These are phyloP conservation scores for Crypturellus undulatus DNA, from an alignment of 2,113 vertebrate species.

Conservation along the genomic window DNA sequence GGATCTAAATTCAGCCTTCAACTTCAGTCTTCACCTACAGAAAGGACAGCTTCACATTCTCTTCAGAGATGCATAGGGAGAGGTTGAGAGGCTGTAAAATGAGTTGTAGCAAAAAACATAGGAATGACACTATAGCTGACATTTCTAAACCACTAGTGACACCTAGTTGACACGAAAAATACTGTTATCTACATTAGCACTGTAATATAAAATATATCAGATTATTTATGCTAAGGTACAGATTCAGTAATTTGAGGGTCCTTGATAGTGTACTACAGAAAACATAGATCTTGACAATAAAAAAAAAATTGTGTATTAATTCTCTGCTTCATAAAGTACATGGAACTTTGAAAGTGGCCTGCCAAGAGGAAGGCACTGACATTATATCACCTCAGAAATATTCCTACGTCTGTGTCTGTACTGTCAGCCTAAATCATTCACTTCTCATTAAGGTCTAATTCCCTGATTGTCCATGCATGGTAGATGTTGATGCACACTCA, in stretches of 20 bases:
- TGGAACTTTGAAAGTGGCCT: background rate
- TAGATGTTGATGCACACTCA: background rate
- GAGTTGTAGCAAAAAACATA: background rate
- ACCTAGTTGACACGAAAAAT: slow-evolving; percentile 60
- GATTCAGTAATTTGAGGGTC: background rate
- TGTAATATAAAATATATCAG: background rate
- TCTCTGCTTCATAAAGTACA: background rate
- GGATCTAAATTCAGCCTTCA: background rate
- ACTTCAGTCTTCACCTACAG: background rate
- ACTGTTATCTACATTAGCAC: background rate
- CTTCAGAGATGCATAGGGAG: background rate
- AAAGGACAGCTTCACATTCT: background rate
- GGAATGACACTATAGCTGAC: background rate
- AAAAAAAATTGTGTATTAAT: background rate
- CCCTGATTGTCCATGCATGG: background rate
- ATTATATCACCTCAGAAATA: rapidly evolving
- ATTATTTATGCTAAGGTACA: background rate
- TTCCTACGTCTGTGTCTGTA: background rate
- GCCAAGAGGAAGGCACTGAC: background rate
- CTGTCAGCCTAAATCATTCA: background rate
- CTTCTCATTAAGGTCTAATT: background rate
- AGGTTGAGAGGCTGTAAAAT: background rate
- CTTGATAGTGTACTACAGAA: background rate
- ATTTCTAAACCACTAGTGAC: slow-evolving; percentile 65
- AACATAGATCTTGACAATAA: background rate